These are phyloP conservation scores for Magallana angulata DNA, from an alignment of 1,140 invertebrate species.

Conservation along the genomic window DNA sequence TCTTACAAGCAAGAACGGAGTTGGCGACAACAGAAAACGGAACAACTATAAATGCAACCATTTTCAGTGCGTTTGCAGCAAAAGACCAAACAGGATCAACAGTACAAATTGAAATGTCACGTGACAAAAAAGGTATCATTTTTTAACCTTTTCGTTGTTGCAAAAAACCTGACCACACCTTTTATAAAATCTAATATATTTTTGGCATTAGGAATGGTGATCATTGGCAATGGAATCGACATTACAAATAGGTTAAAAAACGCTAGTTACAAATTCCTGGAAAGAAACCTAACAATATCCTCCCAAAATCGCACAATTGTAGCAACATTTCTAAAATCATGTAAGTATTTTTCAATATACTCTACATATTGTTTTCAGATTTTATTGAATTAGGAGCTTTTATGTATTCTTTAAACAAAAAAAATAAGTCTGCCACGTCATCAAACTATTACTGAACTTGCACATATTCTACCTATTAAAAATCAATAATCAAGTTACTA, in stretches of 20 bases:
- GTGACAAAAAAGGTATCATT: conserved; percentile 8
- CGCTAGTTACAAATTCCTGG: neutral
- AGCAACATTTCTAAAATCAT: neutral
- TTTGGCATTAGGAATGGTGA: neutral
- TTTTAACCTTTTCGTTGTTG: neutral
- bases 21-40: conserved; percentile 45
- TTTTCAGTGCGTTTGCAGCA: conserved; percentile 60
- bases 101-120: conserved; percentile 53
- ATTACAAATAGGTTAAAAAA: neutral
- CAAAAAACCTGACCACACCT: neutral
- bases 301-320: neutral
- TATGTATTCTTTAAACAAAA: too few relatives aligned
- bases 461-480: too few relatives aligned
- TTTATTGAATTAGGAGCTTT: neutral
- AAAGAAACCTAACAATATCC: neutral
- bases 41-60: conserved; percentile 56
- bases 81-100: conserved; percentile 20
- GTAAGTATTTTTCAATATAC: neutral
- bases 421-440: too few relatives aligned
- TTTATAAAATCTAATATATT: neutral
- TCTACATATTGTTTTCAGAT: neutral
- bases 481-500: too few relatives aligned
- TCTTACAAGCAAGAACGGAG: conserved; percentile 49
- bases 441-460: too few relatives aligned
- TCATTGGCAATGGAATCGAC: neutral